A percentile compares a stretch with the other conserved stretches of the same genome.
phyloP scores from a whole-genome alignment of 2,113 vertebrate genomes.

The Lepisosteus oculatus region DNA sequence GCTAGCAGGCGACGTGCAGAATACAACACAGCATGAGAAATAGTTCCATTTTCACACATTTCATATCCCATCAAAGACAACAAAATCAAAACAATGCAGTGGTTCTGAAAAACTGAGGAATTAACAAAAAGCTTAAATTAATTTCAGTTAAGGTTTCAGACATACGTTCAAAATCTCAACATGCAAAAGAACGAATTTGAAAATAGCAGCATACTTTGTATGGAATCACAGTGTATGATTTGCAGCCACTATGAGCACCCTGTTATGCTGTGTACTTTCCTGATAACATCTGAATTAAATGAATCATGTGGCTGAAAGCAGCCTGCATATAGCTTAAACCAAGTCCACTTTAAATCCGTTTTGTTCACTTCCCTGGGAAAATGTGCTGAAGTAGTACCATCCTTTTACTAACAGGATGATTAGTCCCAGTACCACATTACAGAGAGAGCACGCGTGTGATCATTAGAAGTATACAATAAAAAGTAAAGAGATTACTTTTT shows the following conservation, averaged over 20 bases:
- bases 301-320: neutral
- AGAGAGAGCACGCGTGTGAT: too few relatives aligned
- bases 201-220: slow-evolving; percentile 3
- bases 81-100: slow-evolving; percentile 10
- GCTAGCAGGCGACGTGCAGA: too few relatives aligned
- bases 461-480: too few relatives aligned
- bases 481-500: too few relatives aligned
- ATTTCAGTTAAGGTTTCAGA: neutral
- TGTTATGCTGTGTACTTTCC: neutral
- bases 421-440: too few relatives aligned
- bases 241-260: slow-evolving; percentile 75
- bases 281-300: neutral
- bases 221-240: slow-evolving; percentile 57
- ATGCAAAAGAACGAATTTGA: slow-evolving; percentile 8
- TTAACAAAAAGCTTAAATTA: neutral
- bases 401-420: too few relatives aligned
- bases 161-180: neutral
- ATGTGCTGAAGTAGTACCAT: too few relatives aligned
- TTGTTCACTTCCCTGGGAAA: too few relatives aligned
- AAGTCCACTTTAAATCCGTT: too few relatives aligned
- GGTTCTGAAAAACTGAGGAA: slow-evolving; percentile 1
- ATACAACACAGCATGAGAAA: neutral
- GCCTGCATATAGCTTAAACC: slow-evolving; percentile 1
- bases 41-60: slow-evolving; percentile 43
- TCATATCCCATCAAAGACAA: slow-evolving; percentile 6